Evolutionary conservation across 2,797 vertebrate species (phyloP).

Genomic region (Rhinoraja longicauda): DNA sequence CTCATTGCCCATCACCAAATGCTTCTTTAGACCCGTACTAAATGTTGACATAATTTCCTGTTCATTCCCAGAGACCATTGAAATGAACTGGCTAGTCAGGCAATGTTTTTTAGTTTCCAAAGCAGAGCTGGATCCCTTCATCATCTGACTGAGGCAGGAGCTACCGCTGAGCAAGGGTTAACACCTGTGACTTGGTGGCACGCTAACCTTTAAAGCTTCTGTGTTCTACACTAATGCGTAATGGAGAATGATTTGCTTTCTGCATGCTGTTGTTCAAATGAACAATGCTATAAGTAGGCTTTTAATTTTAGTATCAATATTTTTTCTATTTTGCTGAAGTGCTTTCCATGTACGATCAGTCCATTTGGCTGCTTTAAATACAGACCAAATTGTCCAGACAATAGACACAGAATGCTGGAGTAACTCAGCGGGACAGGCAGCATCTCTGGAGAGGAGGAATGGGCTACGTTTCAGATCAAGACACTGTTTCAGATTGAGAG

Average conservation of each 20-base stretch:
- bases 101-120: background rate
- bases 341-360: no score
- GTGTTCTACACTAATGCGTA: background rate
- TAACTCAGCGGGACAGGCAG: no score
- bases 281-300: background rate
- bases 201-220: background rate
- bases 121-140: background rate
- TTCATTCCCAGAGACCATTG: background rate
- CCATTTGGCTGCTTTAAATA: no score
- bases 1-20: background rate
- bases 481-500: no score
- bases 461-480: no score
- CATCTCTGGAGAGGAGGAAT: no score
- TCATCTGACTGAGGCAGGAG: background rate
- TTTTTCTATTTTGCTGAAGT: no score
- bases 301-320: no score
- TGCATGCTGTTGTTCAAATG: background rate
- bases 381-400: no score
- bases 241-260: background rate
- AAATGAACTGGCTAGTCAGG: background rate
- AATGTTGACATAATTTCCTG: background rate
- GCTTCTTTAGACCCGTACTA: background rate
- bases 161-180: background rate
- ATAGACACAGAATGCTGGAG: no score
- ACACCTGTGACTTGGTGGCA: background rate